Evolutionary conservation across 1,140 invertebrate genomes (phyloP), one percentile per base, ranked within the genome.

Genomic region (Lepidurus couesii): DNA sequence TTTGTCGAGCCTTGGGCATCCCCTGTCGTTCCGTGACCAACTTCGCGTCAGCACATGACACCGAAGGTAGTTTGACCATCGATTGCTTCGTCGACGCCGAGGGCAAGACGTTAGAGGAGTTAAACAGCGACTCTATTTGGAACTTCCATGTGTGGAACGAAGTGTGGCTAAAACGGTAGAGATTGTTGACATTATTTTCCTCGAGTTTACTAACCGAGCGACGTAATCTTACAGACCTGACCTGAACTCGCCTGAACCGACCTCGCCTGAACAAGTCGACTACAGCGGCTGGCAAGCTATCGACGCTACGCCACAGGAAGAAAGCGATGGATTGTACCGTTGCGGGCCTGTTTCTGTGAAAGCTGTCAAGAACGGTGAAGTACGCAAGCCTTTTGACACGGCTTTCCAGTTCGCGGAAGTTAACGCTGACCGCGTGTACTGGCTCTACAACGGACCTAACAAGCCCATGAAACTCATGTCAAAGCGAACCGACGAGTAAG

Each of bases 81-180:
- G 95, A 98, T 83, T 92, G 92, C 75, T 95, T 96, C 83, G 91
- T 95, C 73, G 91, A 95, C 83, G 88, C 90, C 0, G 89, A 95
- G 42, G 93, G 93, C 13, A 90, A 91, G 82, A 88, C 91, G 10
- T 88, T 95, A 83, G 91, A 95, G 74, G 91, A 93, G 78, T 86
- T 93, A 43, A 93, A 92, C 81, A 90, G 88, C 13, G 95, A 97
- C 84, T 95, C 93, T 0, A 91, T 96, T 77, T 96, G 95, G 95
- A 97, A 97, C 83, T 98, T 95, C 84, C 96, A 98, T 83, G 95
- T 97, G 4, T 98, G 96, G 96, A 95, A 95, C 84, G 96, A 98
- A 85, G 92, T 93, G 0, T 98, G 95, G 95, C 65, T 77, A 44
- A 9, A 53, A 42, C 5, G 42, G 43, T 44, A 44, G 34, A 34